Percentiles rank a stretch among this genome's conserved stretches.
Evolutionary conservation across 2,888 invertebrate species (phyloP).

Genomic region (Acrobasis suavella): DNA sequence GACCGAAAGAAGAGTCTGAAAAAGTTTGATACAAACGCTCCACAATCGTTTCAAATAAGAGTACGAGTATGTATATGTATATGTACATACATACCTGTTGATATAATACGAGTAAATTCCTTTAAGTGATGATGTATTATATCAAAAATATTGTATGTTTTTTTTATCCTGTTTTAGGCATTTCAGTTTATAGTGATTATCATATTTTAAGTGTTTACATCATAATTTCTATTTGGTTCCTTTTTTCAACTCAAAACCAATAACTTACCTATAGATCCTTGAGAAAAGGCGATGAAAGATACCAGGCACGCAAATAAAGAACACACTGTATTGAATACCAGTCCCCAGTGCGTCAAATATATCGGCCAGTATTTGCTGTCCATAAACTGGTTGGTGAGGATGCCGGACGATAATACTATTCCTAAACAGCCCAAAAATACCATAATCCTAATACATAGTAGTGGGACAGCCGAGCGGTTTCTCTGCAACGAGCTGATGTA

Average conservation of each 20-base stretch:
- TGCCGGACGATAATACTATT: slow-evolving; percentile 52
- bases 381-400: slow-evolving; percentile 37
- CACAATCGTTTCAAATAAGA: not conserved
- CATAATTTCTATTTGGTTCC: too few species aligned
- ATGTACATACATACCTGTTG: too few species aligned
- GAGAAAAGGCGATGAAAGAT: slow-evolving; percentile 46
- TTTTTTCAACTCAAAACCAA: not conserved
- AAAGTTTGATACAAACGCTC: not conserved
- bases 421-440: slow-evolving; percentile 55
- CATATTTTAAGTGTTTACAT: too few species aligned
- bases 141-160: too few species aligned
- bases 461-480: slow-evolving; percentile 51
- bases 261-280: slow-evolving; percentile 60
- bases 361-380: slow-evolving; percentile 54
- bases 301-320: slow-evolving; percentile 53
- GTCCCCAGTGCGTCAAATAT: slow-evolving; percentile 71
- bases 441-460: slow-evolving; percentile 52
- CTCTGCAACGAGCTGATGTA: slow-evolving; percentile 57
- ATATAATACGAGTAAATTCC: too few species aligned
- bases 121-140: too few species aligned
- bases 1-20: slow-evolving; percentile 54
- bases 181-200: too few species aligned
- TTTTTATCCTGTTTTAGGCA: too few species aligned
- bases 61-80: too few species aligned
- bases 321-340: slow-evolving; percentile 54